phyloP scores from a whole-genome alignment of 2,113 vertebrate genomes.

The Gyps fulvus region DNA sequence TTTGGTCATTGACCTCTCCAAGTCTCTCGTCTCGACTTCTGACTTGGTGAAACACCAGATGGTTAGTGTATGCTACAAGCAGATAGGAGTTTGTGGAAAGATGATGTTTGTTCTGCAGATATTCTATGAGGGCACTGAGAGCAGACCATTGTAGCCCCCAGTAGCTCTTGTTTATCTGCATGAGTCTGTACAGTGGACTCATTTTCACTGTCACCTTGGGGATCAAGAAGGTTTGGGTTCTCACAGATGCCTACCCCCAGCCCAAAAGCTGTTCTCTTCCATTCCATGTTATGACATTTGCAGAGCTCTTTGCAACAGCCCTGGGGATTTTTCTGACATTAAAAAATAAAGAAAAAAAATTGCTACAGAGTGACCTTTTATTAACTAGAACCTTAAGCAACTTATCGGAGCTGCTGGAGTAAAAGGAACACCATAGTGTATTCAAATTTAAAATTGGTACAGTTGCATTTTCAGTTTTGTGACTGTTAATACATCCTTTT shows the following conservation, averaged over 20 bases:
- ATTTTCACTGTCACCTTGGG: not conserved
- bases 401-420: not conserved
- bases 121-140: fast-evolving
- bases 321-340: conserved; percentile 42
- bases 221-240: not conserved
- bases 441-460: not conserved
- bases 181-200: not conserved
- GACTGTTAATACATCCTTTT: not conserved
- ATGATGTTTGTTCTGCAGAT: not conserved
- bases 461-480: not conserved
- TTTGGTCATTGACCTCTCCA: not conserved
- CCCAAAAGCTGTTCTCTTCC: not conserved
- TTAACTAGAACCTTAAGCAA: conserved; percentile 9
- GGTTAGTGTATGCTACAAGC: fast-evolving
- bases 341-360: not conserved
- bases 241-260: not conserved
- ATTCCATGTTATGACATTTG: not conserved
- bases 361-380: conserved; percentile 38
- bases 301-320: not conserved
- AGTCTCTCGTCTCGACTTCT: not conserved
- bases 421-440: not conserved
- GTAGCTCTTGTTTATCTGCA: not conserved
- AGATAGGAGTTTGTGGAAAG: not conserved
- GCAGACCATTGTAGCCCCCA: not conserved
- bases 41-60: not conserved